A percentile compares a stretch with the other conserved stretches of the same genome.
Conservation (phyloP, 2,113 vertebrate species). For the Indri indri region DNA sequence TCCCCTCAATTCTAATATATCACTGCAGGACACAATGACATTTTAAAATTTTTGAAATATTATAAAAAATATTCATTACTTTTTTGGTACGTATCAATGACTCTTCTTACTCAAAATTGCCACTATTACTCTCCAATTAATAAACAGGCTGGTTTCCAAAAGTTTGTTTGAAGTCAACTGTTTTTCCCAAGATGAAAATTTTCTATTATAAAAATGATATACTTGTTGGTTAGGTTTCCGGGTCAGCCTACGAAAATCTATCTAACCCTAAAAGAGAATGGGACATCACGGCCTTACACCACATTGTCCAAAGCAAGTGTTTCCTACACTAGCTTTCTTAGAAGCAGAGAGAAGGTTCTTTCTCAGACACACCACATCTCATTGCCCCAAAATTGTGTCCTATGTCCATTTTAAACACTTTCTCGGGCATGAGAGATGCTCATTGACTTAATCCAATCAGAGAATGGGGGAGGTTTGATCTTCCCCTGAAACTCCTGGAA, state of each 20-base stretch:
- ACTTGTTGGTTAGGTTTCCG: background rate
- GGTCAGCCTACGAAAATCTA: background rate
- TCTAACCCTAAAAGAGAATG: background rate
- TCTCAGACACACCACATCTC: background rate
- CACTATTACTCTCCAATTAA: background rate
- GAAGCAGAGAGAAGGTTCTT: background rate
- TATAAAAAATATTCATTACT: slow-evolving; percentile 40
- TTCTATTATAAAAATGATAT: background rate
- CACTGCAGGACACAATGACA: slow-evolving; percentile 60
- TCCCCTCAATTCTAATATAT: slow-evolving; percentile 71
- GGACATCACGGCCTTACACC: background rate
- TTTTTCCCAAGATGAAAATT: slow-evolving; percentile 14
- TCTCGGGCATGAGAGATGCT: background rate
- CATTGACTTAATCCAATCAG: background rate
- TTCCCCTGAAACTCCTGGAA: background rate
- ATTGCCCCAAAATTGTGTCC: background rate
- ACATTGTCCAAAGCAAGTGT: background rate
- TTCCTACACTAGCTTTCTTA: background rate
- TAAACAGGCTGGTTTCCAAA: slow-evolving; percentile 14
- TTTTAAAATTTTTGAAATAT: slow-evolving; percentile 53
- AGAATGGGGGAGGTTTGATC: background rate
- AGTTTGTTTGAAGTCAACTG: slow-evolving; percentile 2
- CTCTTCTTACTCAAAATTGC: slow-evolving; percentile 11
- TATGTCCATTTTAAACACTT: background rate
- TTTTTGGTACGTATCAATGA: background rate